phyloP scores from a whole-genome alignment of 2,888 invertebrate species.

The Imbricaverruca yamaguchii region DNA sequence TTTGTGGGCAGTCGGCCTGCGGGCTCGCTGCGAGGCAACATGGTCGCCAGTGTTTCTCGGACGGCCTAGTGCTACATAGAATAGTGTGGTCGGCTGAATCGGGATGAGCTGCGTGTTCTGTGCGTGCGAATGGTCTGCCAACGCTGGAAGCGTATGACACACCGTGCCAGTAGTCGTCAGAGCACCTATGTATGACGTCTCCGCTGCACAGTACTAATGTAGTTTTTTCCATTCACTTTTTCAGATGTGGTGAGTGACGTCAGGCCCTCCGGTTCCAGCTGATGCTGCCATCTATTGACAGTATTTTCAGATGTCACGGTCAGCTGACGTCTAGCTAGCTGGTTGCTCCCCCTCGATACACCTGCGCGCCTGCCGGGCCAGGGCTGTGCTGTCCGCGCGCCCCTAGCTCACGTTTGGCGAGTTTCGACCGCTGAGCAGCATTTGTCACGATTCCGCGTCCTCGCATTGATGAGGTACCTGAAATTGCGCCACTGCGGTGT shows the following conservation, averaged over 20 bases:
- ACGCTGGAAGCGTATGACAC: too few relatives aligned
- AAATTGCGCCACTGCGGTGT: background rate
- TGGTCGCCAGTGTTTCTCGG: background rate
- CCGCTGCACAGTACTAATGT: background rate
- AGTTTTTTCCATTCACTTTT: slow-evolving; percentile 8
- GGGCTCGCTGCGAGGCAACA: background rate
- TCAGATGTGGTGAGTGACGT: background rate
- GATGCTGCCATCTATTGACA: slow-evolving; percentile 11
- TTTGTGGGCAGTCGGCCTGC: background rate
- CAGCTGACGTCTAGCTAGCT: slow-evolving; percentile 10
- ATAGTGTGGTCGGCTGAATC: background rate
- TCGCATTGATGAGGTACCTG: too few relatives aligned
- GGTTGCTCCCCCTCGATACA: background rate
- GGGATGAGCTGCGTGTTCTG: background rate
- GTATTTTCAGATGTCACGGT: slow-evolving; percentile 16
- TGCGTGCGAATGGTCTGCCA: background rate
- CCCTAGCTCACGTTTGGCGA: too few relatives aligned
- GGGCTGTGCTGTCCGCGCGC: too few relatives aligned
- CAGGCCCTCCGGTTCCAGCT: background rate
- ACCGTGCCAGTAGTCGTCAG: background rate
- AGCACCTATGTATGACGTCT: background rate
- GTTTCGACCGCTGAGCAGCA: too few relatives aligned
- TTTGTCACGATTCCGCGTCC: too few relatives aligned
- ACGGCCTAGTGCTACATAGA: too few relatives aligned
- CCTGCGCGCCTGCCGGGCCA: background rate